Conservation (phyloP, 2,797 vertebrate species). For the Microctenopoma lineatum region DNA sequence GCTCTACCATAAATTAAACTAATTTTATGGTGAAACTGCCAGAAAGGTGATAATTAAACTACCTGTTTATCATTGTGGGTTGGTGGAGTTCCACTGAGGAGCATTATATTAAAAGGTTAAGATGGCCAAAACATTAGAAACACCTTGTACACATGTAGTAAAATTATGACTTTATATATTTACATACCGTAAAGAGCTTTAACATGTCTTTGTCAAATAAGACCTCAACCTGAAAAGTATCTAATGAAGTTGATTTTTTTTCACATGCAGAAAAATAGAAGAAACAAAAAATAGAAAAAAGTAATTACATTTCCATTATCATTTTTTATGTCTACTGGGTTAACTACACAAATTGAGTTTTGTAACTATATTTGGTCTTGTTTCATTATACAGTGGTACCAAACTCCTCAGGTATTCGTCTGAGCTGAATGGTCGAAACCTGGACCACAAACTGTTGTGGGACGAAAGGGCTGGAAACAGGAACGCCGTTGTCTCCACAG, state of each 20-base stretch:
- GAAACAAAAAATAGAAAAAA: background rate
- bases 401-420: slow-evolving; percentile 24
- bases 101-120: no score
- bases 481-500: slow-evolving; percentile 49
- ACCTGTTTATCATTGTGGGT: no score
- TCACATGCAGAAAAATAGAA: background rate
- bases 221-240: background rate
- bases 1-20: no score
- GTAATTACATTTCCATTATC: background rate
- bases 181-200: no score
- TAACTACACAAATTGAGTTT: background rate
- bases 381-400: slow-evolving; percentile 28
- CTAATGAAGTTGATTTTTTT: background rate
- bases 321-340: no score
- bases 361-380: slow-evolving; percentile 19
- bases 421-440: slow-evolving; percentile 41
- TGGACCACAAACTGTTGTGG: slow-evolving; percentile 23
- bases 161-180: no score
- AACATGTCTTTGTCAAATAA: no score
- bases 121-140: no score
- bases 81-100: no score
- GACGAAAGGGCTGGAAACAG: slow-evolving; percentile 28
- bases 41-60: no score
- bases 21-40: no score
- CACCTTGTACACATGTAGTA: no score